These are phyloP conservation scores for Megastigmus dorsalis DNA, from an alignment of 2,888 invertebrate genomes.

Conservation along the genomic window DNA sequence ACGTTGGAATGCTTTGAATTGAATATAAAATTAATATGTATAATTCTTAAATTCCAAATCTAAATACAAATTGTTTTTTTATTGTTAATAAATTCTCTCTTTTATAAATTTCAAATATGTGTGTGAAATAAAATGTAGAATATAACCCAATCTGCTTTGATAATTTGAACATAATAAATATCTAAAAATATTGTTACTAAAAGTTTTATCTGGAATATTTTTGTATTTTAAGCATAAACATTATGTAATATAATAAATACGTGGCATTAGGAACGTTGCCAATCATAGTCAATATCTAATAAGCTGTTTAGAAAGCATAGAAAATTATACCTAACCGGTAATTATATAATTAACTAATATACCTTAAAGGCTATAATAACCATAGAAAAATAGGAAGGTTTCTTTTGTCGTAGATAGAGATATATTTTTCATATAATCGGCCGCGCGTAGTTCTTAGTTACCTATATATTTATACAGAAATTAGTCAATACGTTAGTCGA, in stretches of 20 bases:
- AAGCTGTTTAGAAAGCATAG: slow-evolving; percentile 71
- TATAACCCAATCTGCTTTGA: too few relatives aligned
- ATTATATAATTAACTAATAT: slow-evolving; percentile 69
- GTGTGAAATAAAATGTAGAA: too few relatives aligned
- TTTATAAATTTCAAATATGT: too few relatives aligned
- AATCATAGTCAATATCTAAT: slow-evolving; percentile 71
- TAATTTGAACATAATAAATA: too few relatives aligned
- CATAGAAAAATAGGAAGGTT: slow-evolving; percentile 71
- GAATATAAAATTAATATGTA: too few relatives aligned
- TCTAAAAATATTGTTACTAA: too few relatives aligned
- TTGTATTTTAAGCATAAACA: neutral
- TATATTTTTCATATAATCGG: slow-evolving; percentile 57
- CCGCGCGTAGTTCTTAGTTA: slow-evolving; percentile 69
- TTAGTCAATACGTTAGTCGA: slow-evolving; percentile 71
- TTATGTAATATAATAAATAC: too few relatives aligned
- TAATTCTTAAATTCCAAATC: too few relatives aligned
- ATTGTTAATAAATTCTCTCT: too few relatives aligned
- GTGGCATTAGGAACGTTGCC: slow-evolving; percentile 58
- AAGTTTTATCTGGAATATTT: too few relatives aligned
- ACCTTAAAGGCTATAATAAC: slow-evolving; percentile 70
- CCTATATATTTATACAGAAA: slow-evolving; percentile 63
- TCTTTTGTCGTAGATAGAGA: slow-evolving; percentile 72
- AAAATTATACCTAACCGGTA: slow-evolving; percentile 69
- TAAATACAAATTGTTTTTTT: too few relatives aligned
- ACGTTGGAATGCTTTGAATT: too few relatives aligned